Evolutionary conservation across 2,888 invertebrate genomes (phyloP), one percentile per base, ranked within the genome.

Genomic region (Parascotia fuliginaria): DNA sequence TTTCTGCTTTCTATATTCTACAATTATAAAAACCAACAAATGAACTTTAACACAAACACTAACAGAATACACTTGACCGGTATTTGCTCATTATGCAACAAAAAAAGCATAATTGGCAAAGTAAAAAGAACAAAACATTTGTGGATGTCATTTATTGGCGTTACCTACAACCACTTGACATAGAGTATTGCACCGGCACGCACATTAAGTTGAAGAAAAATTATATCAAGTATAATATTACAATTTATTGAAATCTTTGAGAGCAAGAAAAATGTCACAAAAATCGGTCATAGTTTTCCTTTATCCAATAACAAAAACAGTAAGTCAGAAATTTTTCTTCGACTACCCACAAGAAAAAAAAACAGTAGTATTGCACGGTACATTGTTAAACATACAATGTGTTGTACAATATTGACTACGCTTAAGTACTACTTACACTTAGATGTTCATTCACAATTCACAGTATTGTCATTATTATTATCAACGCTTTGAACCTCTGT

Each of bases 61-160:
- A 44, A 70, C 68, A 73, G 39, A 51, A 53, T 44, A 73, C 75
- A 78, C 82, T 80, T 73, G 70, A 69, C 63, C 67, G 79, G 92
- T 92, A 91, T 92, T 92, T 89, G 90, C 91, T 91, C 91, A 91
- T 92, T 89, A 88, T 89, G 92, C 90, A 73, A 77, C 57, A 74
- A 73, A n/a, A 81, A 83, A 77, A 68, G 89, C 91, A 91, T 90
- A 90, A 91, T 91, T 91, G 92, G 92, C 90, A 90, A 87, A 79
- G 90, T 87, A 79, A 40, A 11, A 74, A 57, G 50, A 9, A 37
- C 7, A 50, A 49, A 77, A 71, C 68, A 78, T 69, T 77, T 80
- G 78, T 89, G 89, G 92, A 80, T 89, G 90, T 91, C 92, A 92
- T 92, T 91, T 91, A 90, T 83, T 80, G 63, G 67, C 63, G 47